Evolutionary conservation across 2,888 invertebrate genomes (phyloP).

Genomic region (Parthenolecanium corni): DNA sequence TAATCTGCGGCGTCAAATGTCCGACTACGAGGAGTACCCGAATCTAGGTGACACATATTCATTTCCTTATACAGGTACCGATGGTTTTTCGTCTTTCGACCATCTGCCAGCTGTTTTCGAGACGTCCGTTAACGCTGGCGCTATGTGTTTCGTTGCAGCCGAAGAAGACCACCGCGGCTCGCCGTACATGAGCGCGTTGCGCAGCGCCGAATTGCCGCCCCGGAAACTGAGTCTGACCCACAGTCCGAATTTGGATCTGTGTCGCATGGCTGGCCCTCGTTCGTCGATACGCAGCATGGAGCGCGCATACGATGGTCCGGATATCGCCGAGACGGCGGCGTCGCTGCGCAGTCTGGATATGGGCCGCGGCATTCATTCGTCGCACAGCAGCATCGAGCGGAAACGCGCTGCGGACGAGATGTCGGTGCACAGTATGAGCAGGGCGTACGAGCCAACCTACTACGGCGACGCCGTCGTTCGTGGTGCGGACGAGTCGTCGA

Average conservation of each 20-base stretch:
- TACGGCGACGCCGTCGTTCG: background rate
- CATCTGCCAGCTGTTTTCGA: background rate
- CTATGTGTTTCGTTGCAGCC: constrained; percentile 45
- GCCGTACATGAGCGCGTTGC: constrained; percentile 12
- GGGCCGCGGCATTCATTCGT: constrained; percentile 13
- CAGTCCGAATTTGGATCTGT: constrained; percentile 8
- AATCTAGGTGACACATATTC: constrained; percentile 66
- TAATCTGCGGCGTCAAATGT: constrained; percentile 29
- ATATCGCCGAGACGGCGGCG: background rate
- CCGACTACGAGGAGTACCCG: constrained; percentile 41
- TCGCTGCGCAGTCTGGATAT: constrained; percentile 10
- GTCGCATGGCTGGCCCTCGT: constrained; percentile 3
- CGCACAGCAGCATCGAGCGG: constrained; percentile 11
- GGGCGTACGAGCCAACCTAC: background rate
- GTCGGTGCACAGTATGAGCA: constrained; percentile 1
- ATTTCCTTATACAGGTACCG: constrained; percentile 64
- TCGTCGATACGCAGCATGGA: constrained; percentile 21
- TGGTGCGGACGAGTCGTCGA: constrained; percentile 1
- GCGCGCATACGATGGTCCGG: background rate
- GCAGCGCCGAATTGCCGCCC: constrained; percentile 16
- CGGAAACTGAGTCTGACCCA: constrained; percentile 10
- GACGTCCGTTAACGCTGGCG: too few relatives aligned
- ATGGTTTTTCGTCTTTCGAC: background rate
- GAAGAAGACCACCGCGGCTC: constrained; percentile 58
- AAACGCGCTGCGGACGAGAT: constrained; percentile 6